Evolutionary conservation across 2,113 vertebrate genomes (phyloP), one percentile per base, ranked within the genome.

Genomic region (Antigone vipio): DNA sequence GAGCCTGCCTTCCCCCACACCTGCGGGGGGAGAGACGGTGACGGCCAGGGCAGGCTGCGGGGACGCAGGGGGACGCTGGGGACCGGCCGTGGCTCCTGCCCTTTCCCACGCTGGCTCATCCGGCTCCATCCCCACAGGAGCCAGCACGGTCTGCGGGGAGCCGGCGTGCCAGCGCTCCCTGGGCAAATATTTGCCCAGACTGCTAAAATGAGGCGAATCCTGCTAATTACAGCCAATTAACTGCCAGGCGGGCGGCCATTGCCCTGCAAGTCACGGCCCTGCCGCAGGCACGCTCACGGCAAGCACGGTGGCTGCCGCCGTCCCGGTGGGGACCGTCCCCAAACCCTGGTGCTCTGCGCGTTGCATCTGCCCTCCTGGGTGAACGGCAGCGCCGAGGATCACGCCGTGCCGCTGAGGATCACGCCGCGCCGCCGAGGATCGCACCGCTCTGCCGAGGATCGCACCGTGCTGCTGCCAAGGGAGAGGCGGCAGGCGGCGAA

Each of bases 211-310:
- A 83, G 50, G 75, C 2, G 2, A 90, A 78, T 58, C 32, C 85
- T 30, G 45, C 82, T 92, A 85, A 81, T 94, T 76, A 47, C 24
- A 26, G 44, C 40, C 89, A 66, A 95, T 82, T 30, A 74, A 62
- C 64, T 9, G 63, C 40, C 47, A 15, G 85, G 47, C 3, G 0
- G 49, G 68, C 83, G 49, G 66, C 76, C 21, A 0, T 11, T 67
- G 76, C 59, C 76, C 83, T 29, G 38, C 1, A 1, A 50, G 63
- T 32, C 69, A 3, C 0, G 26, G 75, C 79, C 44, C 30, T 44
- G 71, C 79, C 6, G 2, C 2, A 0, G 75, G 77, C 72, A n/a
- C 0, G 8, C 44, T 38, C 38, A 2, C 1, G 38, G 52, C 35
- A 2, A 9, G 13, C 49, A 3, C 15, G 1, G 62, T 9, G 64